Percentiles rank a stretch among this genome's conserved stretches.
These are phyloP conservation scores for Coecobrya sp. DNA, from an alignment of 2,888 invertebrate genomes.

Conservation along the genomic window DNA sequence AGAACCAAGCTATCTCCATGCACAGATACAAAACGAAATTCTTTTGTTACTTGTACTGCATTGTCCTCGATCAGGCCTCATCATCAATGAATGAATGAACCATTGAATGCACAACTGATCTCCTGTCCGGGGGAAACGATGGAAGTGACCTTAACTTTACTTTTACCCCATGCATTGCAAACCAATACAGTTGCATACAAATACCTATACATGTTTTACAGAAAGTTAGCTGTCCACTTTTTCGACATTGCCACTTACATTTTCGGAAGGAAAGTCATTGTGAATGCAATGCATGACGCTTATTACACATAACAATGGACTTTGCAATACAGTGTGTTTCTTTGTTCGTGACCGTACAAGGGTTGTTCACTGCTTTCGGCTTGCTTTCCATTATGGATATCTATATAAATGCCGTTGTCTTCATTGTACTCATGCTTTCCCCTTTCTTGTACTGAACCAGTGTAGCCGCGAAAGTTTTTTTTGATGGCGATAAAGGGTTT, in stretches of 20 bases:
- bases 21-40: conserved; percentile 23
- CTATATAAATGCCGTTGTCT: conserved; percentile 20
- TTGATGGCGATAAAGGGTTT: conserved; percentile 85
- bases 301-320: conserved; percentile 78
- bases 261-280: conserved; percentile 68
- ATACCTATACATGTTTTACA: conserved; percentile 8
- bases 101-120: conserved; percentile 76
- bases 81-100: conserved; percentile 63
- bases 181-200: conserved; percentile 13
- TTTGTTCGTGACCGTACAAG: conserved; percentile 46
- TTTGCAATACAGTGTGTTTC: conserved; percentile 40
- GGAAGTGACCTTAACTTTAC: conserved; percentile 76
- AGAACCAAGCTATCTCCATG: no score
- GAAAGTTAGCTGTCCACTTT: conserved; percentile 59
- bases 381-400: conserved; percentile 51
- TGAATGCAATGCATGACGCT: conserved; percentile 76
- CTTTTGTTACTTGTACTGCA: conserved; percentile 66
- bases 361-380: conserved; percentile 47
- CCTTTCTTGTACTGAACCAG: not conserved
- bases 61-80: conserved; percentile 58
- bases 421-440: conserved; percentile 48
- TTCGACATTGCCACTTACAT: conserved; percentile 31
- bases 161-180: conserved; percentile 45
- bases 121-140: conserved; percentile 45
- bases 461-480: conserved; percentile 75